Evolutionary conservation across 2,888 invertebrate species (phyloP), one percentile per base, ranked within the genome.

Genomic region (Cynaeus angustus): DNA sequence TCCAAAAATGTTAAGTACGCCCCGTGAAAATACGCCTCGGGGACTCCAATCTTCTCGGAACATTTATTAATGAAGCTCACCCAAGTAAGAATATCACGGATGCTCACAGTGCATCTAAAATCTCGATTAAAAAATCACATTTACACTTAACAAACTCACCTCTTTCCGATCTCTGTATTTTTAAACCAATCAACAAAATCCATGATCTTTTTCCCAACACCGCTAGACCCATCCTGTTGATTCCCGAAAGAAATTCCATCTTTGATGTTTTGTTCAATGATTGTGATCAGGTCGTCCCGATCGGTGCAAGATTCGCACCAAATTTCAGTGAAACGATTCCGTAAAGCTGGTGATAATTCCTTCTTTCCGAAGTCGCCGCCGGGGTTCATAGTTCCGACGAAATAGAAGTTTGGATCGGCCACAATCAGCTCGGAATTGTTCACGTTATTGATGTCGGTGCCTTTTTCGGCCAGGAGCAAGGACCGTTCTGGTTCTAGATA

Each of bases 341-440:
- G 88, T 55, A 99, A 86, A 0, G 99, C 99, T 0, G 98, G 98
- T 0, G 99, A 99, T 7, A 99, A 87, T 88, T 99, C 99, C 83
- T 99, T 99, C 84, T 99, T 99, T 1, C 99, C 99, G 83, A 95
- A 99, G 87, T 99, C 99, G 0, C 99, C 99, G 8, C 99, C 98
- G 5, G 99, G 99, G 87, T 99, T 99, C 99, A 99, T 99, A 0
- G 99, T 99, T 1, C 96, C 97, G 67, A 99, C 89, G 79, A 99
- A 95, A 77, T 94, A 92, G 83, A 99, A 99, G 7, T 90, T 89
- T 4, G 89, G 83, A 65, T 88, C 79, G 0, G 94, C 93, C 0
- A 91, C 89, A 43, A 93, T 88, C 1, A 92, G 87, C 28, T 88
- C 88, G 0, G 83, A 80, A 80, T 85, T 88, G 67, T 87, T 87